Conservation (phyloP, 2,888 invertebrate species). For the Dynastes hyllus region DNA sequence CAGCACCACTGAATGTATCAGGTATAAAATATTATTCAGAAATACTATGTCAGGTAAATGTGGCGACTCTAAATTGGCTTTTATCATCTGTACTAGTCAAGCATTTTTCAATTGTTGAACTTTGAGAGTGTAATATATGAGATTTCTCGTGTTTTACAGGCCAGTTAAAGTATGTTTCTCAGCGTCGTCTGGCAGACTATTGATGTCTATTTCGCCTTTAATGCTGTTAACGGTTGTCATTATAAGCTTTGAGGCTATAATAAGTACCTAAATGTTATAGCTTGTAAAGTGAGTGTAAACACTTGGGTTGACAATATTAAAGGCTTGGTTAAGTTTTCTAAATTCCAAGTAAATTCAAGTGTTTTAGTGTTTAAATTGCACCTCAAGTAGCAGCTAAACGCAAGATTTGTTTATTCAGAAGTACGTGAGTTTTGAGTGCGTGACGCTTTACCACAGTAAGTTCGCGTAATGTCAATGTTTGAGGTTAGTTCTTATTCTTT, state of each 20-base stretch:
- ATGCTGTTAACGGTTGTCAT: constrained; percentile 60
- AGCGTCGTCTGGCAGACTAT: constrained; percentile 76
- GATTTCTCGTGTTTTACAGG: constrained; percentile 82
- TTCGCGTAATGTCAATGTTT: too few species aligned
- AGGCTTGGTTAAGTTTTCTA: too few species aligned
- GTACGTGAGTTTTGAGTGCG: too few species aligned
- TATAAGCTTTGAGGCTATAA: constrained; percentile 20
- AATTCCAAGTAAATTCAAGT: too few species aligned
- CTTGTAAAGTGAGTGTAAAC: constrained; percentile 6
- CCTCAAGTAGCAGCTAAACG: too few species aligned
- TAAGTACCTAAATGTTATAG: constrained; percentile 8
- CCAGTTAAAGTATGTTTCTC: constrained; percentile 83
- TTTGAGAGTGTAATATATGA: constrained; percentile 89
- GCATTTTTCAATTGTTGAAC: constrained; percentile 78
- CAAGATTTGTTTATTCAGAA: too few species aligned
- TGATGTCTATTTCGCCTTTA: constrained; percentile 73
- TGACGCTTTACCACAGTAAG: too few species aligned
- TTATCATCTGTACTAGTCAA: constrained; percentile 71
- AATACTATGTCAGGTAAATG: constrained; percentile 99
- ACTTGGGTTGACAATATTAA: constrained; percentile 30
- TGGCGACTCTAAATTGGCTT: constrained; percentile 82
- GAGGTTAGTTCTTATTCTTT: too few species aligned
- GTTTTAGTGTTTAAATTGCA: too few species aligned
- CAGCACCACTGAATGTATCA: constrained; percentile 81
- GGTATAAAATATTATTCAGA: constrained; percentile 87